Conservation (phyloP, 2,113 vertebrate species). For the Prinia subflava region DNA sequence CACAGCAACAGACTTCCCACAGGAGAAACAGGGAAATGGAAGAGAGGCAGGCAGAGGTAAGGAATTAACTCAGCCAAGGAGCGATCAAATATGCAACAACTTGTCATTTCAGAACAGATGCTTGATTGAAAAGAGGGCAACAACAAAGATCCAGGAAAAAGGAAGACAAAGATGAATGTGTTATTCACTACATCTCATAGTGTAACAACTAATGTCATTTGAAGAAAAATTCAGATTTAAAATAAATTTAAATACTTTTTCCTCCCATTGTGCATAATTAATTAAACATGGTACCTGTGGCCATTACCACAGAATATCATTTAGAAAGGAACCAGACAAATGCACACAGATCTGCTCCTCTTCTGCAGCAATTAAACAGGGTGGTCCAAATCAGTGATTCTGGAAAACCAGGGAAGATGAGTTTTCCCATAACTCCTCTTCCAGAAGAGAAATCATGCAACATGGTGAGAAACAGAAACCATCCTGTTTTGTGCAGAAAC, state of each 20-base stretch:
- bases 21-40: neutral
- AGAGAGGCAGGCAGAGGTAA: neutral
- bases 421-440: neutral
- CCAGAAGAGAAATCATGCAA: neutral
- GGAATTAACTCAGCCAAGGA: neutral
- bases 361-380: accelerated
- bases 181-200: neutral
- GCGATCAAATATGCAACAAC: accelerated
- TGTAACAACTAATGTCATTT: neutral
- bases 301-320: accelerated
- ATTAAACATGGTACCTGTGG: neutral
- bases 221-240: neutral
- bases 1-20: neutral
- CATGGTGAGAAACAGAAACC: accelerated
- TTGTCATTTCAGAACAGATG: neutral
- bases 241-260: neutral
- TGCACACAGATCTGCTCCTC: neutral
- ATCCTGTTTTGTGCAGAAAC: neutral
- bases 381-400: neutral
- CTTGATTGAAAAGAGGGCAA: neutral
- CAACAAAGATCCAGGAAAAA: neutral
- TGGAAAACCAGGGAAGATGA: neutral
- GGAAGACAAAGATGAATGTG: neutral
- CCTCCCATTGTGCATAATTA: neutral
- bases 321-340: neutral